Evolutionary conservation across 2,113 vertebrate genomes (phyloP).

Genomic region (Stigmatopora nigra): DNA sequence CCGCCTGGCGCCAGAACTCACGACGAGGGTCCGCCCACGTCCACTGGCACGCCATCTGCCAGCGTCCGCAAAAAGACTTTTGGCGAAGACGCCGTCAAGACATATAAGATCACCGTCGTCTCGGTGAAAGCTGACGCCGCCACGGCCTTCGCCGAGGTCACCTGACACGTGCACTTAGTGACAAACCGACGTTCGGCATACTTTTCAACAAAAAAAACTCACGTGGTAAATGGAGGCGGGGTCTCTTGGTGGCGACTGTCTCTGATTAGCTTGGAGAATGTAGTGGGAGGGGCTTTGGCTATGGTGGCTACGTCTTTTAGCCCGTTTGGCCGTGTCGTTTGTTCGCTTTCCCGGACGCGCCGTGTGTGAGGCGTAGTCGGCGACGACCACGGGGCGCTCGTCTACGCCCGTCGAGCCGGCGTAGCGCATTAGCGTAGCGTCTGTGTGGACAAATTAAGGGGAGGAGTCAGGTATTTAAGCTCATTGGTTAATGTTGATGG

Average conservation of each 20-base stretch:
- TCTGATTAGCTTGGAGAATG: conserved; percentile 81
- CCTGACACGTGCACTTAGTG: neutral
- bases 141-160: conserved; percentile 23
- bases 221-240: conserved; percentile 87
- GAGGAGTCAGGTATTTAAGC: too few species aligned
- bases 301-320: conserved; percentile 94
- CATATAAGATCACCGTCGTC: conserved; percentile 34
- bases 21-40: conserved; percentile 56
- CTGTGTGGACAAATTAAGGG: conserved; percentile 51
- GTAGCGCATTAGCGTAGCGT: conserved; percentile 87
- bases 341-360: conserved; percentile 84
- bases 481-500: too few species aligned
- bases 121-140: conserved; percentile 27
- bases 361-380: conserved; percentile 83
- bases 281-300: conserved; percentile 91
- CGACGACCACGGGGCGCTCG: conserved; percentile 78
- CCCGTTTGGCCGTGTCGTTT: conserved; percentile 84
- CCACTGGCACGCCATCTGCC: conserved; percentile 57
- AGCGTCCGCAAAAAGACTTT: conserved; percentile 35
- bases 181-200: neutral
- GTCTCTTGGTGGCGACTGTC: conserved; percentile 87
- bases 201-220: conserved; percentile 35
- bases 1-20: conserved; percentile 37
- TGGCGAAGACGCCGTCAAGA: conserved; percentile 43
- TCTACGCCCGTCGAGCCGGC: conserved; percentile 72